A percentile compares a stretch with the other conserved stretches of the same genome.
phyloP scores from a whole-genome alignment of 2,797 vertebrate species.

The Staurois parvus region DNA sequence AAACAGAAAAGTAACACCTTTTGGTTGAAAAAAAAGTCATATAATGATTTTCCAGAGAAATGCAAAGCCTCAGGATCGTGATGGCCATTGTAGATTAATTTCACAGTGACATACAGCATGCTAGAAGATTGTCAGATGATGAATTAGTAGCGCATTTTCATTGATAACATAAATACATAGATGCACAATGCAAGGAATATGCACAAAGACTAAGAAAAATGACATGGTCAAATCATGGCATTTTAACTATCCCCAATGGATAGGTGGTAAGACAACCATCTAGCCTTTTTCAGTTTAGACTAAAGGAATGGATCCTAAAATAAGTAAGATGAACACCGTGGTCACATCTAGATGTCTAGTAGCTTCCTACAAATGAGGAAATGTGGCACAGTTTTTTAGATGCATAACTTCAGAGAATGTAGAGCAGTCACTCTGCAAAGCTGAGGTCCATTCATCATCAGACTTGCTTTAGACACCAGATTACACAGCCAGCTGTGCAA shows the following conservation, averaged over 20 bases:
- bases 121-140: background rate
- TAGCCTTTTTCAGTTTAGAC: background rate
- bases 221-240: background rate
- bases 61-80: background rate
- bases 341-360: background rate
- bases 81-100: background rate
- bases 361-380: background rate
- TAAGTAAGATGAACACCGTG: background rate
- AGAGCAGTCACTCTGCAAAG: too few relatives aligned
- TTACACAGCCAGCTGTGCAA: too few relatives aligned
- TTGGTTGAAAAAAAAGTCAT: too few relatives aligned
- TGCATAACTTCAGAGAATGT: too few relatives aligned
- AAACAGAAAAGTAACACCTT: too few relatives aligned
- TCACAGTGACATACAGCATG: background rate
- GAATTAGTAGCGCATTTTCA: background rate
- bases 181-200: background rate
- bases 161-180: background rate
- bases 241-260: background rate
- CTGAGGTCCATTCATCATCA: too few relatives aligned
- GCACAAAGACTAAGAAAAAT: background rate
- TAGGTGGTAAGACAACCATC: background rate
- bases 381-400: too few relatives aligned
- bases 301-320: background rate
- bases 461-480: too few relatives aligned
- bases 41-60: too few relatives aligned